phyloP scores from a whole-genome alignment of 2,888 invertebrate species.

The Cryptophagus acutangulus region DNA sequence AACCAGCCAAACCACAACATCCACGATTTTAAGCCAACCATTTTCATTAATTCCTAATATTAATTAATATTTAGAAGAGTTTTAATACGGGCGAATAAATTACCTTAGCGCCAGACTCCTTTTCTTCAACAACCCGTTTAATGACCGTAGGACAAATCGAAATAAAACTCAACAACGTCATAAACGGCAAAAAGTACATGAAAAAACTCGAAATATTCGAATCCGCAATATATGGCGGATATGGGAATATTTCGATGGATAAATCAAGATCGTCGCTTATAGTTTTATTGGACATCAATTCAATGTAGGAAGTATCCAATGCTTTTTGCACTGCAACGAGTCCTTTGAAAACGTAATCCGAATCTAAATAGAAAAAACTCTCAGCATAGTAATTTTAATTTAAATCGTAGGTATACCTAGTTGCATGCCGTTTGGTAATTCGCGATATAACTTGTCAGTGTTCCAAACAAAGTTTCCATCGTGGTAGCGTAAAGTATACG shows the following conservation, averaged over 20 bases:
- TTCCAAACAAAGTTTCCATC: slow-evolving; percentile 30
- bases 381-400: too few relatives aligned
- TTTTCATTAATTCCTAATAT: slow-evolving; percentile 83
- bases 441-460: slow-evolving; percentile 30
- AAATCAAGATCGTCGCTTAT: neutral
- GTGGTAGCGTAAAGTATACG: slow-evolving; percentile 37
- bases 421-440: too few relatives aligned
- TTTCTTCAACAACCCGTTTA: slow-evolving; percentile 57
- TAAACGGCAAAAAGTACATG: slow-evolving; percentile 41
- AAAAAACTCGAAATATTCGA: slow-evolving; percentile 36
- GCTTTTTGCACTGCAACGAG: too few relatives aligned
- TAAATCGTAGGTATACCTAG: too few relatives aligned
- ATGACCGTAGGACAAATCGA: slow-evolving; percentile 53
- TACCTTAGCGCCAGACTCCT: slow-evolving; percentile 56
- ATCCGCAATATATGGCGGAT: slow-evolving; percentile 46
- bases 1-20: slow-evolving; percentile 87
- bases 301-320: too few relatives aligned
- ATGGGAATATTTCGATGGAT: slow-evolving; percentile 51
- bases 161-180: slow-evolving; percentile 48
- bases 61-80: slow-evolving; percentile 6
- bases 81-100: slow-evolving; percentile 9
- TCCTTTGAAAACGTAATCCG: too few relatives aligned
- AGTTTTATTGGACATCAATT: too few relatives aligned
- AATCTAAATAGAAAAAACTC: too few relatives aligned
- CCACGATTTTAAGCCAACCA: slow-evolving; percentile 83